Base-by-base conservation (phyloP, 64 coral and sea anemone genomes). In the Acropora yongei region DNA sequence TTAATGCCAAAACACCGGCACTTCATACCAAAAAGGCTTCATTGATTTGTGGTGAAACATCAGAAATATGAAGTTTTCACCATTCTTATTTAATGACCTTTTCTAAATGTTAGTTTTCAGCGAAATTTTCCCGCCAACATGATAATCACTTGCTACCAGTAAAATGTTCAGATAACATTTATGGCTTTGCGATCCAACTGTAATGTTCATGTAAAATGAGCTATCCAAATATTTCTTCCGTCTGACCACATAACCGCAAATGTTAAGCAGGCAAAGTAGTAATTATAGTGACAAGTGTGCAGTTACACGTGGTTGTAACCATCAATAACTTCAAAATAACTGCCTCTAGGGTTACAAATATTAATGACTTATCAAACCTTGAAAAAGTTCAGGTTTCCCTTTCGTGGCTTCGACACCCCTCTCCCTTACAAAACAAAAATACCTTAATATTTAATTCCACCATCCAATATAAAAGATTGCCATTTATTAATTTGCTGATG, bases 221-320 rank as follows among this genome's bases (percentile, higher is more conserved):
- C 30, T 30, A 30, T 30, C 30, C 30, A 30, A 30, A 30, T 30
- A 30, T 30, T 30, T 30, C 30, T 5, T 55, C 51, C 9, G 51
- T 55, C 51, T 5, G 51, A 55, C 51, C 4, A 55, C 51, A 55
- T 55, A 30, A 30, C 30, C 30, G 30, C 30, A 30, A 30, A 30
- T 30, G 30, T 30, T 30, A 30, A 30, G 30, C 30, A 30, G 30
- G 30, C 30, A 30, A 30, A 30, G 30, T 30, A 30, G 30, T 30
- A 30, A 30, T 30, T 30, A 30, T 30, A 30, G 30, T 30, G 30
- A 30, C 30, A 30, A 30, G 30, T 30, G 30, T 30, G 30, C 30
- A 30, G 58, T 13, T 13, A 50, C 82, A 85, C 82, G 82, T 85
- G 82, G 49, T 85, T 71, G 18, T 18, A 48, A 20, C 17, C 17